Base-by-base conservation (phyloP, 2,113 vertebrate species). In the Petroica traversi region DNA sequence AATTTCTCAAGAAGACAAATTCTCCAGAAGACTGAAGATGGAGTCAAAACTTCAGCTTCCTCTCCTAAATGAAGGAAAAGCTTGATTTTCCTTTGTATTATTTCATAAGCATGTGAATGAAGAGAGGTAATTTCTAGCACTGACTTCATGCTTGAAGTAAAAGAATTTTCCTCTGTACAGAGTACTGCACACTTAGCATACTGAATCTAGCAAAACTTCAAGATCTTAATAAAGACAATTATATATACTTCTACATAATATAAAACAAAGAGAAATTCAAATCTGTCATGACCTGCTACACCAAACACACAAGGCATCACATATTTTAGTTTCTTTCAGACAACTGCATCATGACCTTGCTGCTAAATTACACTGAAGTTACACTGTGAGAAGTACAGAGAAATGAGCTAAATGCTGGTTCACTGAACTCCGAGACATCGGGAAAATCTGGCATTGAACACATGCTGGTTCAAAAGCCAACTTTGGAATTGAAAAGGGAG, bases 31-130 rank as follows among this genome's bases (percentile, higher is more conserved):
- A 68, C 36, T 67, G 67, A 77, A 88, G 75, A 80, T 49, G n/a
- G 20, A 85, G 43, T 75, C 48, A 90, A 81, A 92, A 87, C n/a
- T 85, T 49, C 19, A 94, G 58, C 49, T 92, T 82, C 59, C 52
- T 63, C 46, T 64, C 68, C 14, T 41, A 81, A 79, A 84, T 33
- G 41, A 86, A 77, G 68, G 24, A 62, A 68, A 76, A 90, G 11
- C 11, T 73, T 81, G 40, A 2, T 92, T 89, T 86, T 55, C 36
- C 68, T 95, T 94, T 83, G 71, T 91, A 76, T 90, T 86, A 67
- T 94, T 96, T 88, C 89, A 87, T 71, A 92, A 95, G 40, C 68
- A 72, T 61, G 10, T 66, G 88, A 90, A 77, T 24, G 33, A 87
- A 68, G 66, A 71, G 82, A 96, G 84, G 46, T 90, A 38, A 89